These are phyloP conservation scores for Bos javanicus DNA, from an alignment of 2,113 vertebrate genomes.

Conservation along the genomic window DNA sequence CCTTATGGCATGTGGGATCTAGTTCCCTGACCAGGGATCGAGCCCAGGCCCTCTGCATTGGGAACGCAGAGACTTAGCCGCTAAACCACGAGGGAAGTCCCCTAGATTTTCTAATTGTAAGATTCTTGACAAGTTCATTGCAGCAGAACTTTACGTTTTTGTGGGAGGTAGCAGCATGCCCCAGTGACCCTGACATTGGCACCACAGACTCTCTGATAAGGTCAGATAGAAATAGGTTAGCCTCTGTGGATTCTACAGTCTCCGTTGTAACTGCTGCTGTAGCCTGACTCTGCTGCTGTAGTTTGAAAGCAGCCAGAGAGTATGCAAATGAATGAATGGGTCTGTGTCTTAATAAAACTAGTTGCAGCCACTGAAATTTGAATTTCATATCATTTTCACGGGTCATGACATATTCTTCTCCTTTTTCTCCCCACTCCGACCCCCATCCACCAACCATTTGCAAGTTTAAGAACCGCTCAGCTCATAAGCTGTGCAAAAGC, in stretches of 20 bases:
- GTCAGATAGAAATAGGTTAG: not conserved
- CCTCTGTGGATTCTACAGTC: not conserved
- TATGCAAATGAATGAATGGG: not conserved
- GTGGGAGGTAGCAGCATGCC: not conserved
- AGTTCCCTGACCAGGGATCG: not conserved
- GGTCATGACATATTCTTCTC: not conserved
- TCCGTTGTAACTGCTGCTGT: too few relatives aligned
- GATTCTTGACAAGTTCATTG: not conserved
- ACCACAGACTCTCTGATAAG: not conserved
- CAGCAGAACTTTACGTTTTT: not conserved
- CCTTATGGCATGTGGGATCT: not conserved
- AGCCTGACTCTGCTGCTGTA: fast-evolving
- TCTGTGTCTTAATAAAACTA: not conserved
- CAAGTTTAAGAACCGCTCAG: not conserved
- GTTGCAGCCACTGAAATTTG: not conserved
- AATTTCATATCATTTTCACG: not conserved
- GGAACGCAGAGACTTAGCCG: not conserved
- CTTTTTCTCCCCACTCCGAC: fast-evolving
- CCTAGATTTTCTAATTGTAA: not conserved
- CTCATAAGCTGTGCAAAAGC: not conserved
- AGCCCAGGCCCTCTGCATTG: not conserved
- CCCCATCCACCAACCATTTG: not conserved
- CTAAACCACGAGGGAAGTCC: not conserved
- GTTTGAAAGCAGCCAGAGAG: not conserved
- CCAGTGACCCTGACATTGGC: not conserved